Base-by-base conservation (phyloP, 2,888 invertebrate species). In the Calliopum simillimum region DNA sequence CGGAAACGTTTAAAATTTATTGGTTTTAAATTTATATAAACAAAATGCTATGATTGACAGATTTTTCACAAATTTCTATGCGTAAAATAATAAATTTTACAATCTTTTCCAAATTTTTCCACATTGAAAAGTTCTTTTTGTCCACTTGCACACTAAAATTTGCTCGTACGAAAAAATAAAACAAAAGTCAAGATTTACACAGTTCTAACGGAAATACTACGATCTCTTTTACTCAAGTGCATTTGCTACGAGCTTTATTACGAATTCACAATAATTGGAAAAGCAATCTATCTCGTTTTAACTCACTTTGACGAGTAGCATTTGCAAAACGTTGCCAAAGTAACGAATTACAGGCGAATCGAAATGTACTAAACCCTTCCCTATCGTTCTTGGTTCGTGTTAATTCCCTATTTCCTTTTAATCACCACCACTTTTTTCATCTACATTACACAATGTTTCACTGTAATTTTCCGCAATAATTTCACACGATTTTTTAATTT, bases 11-110 rank as follows among this genome's bases (percentile, higher is more conserved):
- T 25, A 23, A 59, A 59, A 59, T 49, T 41, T 41, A 43, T 33
- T 59, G 23, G 47, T 44, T 49, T 49, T 59, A 6, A 61, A 41
- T 55, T 13, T 53, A 55, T 65, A 41, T 43, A 65, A 55, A 55
- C 41, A 70, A 64, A 59, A 53, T 58, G 63, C 69, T 65, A 64
- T 65, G 67, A 59, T 53, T 71, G 69, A 71, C 69, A 73, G 65
- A 58, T 71, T 69, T 73, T 71, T 33, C 71, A 73, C 56, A 68
- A 69, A 71, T 64, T 65, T 71, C 73, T 69, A 49, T 59, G 69
- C 67, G 71, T 64, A 51, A 16, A 69, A 73, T 33, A 71, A 58
- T 56, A 67, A 21, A 69, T 49, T 68, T 56, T 46, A 8, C 53
- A 58, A 65, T 33, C 25, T 61, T 64, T 61, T 67, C 46, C 33